Evolutionary conservation across 2,888 invertebrate genomes (phyloP), one percentile per base, ranked within the genome.

Genomic region (Andrena hattorfiana): DNA sequence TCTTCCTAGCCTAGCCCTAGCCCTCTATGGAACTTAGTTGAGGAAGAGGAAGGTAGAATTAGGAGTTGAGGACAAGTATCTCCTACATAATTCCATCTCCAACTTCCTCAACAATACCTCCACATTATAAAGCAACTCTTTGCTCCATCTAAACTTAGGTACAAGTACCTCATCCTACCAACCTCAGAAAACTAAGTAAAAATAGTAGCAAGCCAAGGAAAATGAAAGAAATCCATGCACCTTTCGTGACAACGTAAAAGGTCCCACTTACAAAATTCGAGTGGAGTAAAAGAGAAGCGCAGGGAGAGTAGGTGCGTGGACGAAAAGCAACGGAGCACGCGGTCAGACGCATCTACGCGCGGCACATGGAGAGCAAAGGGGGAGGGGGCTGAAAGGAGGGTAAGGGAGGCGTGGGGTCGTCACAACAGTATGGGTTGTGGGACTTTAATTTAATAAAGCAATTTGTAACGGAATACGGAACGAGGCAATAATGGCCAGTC

Each of bases 401-500:
- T 42, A 42, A 42, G 66, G 56, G 84, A 82, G 80, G 75, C 83
- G 84, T 83, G 83, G 85, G 81, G 86, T 86, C 88, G 89, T 85
- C 87, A 88, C 86, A 87, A 88, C 87, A 80, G 85, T 90, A 91
- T 89, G 92, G 91, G 91, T 92, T 92, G 92, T 90, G 92, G 93
- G 92, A 92, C 92, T 93, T 93, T 93, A 94, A 94, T 94, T 94
- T 94, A 94, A 94, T 94, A 94, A 94, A 94, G 94, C 94, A 94
- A 94, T 94, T 94, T 94, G 94, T 94, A 94, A 94, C 94, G 93
- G 94, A 94, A 94, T 94, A 94, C 94, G 92, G 93, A 94, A 94
- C 94, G 94, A 94, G 94, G 94, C 94, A 94, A 94, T 94, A 94
- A 94, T 94, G 93, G 94, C 93, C 93, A 92, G 92, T 91, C 91